These are phyloP conservation scores for Hippoglossus stenolepis DNA, from an alignment of 2,113 vertebrate species.

Conservation along the genomic window DNA sequence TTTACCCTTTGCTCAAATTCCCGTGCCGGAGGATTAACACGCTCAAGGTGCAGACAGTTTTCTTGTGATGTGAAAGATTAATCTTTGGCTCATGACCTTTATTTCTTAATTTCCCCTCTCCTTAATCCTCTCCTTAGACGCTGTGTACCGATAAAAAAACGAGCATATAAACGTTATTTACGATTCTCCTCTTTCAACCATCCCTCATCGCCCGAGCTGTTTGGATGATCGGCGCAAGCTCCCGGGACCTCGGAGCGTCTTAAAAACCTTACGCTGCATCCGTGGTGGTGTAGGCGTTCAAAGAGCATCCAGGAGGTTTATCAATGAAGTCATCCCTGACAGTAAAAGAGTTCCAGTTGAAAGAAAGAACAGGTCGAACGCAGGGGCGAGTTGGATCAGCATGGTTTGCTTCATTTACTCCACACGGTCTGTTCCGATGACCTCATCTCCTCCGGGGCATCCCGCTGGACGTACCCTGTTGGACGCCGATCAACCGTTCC, in stretches of 20 bases:
- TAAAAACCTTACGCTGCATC: constrained; percentile 40
- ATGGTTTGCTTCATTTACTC: constrained; percentile 49
- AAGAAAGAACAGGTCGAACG: constrained; percentile 52
- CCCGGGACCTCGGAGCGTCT: constrained; percentile 41
- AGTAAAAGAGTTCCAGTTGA: constrained; percentile 42
- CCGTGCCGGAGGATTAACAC: constrained; percentile 35
- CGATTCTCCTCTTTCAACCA: constrained; percentile 12
- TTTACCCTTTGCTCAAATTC: constrained; percentile 44
- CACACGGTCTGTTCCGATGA: constrained; percentile 66
- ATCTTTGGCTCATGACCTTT: constrained; percentile 11
- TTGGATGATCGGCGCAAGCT: constrained; percentile 46
- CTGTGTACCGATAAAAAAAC: constrained; percentile 26
- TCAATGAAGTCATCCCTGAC: constrained; percentile 67
- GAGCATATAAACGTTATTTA: constrained; percentile 35
- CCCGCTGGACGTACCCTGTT: constrained; percentile 82
- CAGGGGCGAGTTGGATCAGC: constrained; percentile 48
- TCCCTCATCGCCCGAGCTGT: constrained; percentile 22
- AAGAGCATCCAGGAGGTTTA: constrained; percentile 49
- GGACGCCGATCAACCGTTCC: constrained; percentile 78
- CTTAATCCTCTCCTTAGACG: background rate
- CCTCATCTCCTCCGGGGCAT: constrained; percentile 86
- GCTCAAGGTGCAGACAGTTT: constrained; percentile 40
- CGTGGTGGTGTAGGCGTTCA: constrained; percentile 48
- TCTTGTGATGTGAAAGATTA: constrained; percentile 10
- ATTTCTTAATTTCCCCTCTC: background rate